Percentiles rank a stretch among this genome's conserved stretches.
Evolutionary conservation across 2,113 vertebrate species (phyloP).

Genomic region (Dinomys branickii): DNA sequence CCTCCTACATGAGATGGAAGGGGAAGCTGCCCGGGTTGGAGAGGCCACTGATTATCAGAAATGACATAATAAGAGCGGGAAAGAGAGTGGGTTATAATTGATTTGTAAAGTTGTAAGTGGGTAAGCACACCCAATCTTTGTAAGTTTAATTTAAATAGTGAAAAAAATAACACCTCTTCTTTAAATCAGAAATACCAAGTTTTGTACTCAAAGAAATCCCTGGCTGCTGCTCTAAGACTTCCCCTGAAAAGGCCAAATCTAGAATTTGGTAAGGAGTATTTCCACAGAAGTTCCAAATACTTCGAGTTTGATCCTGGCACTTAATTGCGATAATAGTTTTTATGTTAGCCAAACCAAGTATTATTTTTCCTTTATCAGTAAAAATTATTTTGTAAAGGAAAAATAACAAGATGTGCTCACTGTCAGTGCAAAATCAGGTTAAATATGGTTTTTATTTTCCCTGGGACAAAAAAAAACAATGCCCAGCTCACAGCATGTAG

Average conservation of each 20-base stretch:
- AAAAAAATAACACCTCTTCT: neutral
- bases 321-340: conserved; percentile 60
- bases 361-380: conserved; percentile 57
- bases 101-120: conserved; percentile 20
- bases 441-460: conserved; percentile 76
- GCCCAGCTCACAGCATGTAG: conserved; percentile 73
- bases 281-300: neutral
- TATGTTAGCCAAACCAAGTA: conserved; percentile 31
- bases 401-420: conserved; percentile 56
- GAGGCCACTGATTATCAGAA: neutral
- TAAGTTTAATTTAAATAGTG: conserved; percentile 18
- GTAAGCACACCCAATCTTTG: neutral
- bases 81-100: neutral
- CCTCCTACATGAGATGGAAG: neutral
- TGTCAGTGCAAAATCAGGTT: conserved; percentile 74
- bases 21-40: neutral
- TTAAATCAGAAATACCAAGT: neutral
- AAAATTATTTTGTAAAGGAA: conserved; percentile 24
- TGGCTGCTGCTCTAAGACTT: neutral
- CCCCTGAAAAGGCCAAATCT: conserved; percentile 52
- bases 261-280: conserved; percentile 57
- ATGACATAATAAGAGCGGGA: neutral
- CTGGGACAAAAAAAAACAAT: conserved; percentile 68
- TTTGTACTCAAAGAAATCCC: conserved; percentile 37
- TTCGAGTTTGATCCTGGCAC: neutral